Evolutionary conservation across 1,140 invertebrate species (phyloP), one percentile per base, ranked within the genome.

Genomic region (Zaprionus inermis): DNA sequence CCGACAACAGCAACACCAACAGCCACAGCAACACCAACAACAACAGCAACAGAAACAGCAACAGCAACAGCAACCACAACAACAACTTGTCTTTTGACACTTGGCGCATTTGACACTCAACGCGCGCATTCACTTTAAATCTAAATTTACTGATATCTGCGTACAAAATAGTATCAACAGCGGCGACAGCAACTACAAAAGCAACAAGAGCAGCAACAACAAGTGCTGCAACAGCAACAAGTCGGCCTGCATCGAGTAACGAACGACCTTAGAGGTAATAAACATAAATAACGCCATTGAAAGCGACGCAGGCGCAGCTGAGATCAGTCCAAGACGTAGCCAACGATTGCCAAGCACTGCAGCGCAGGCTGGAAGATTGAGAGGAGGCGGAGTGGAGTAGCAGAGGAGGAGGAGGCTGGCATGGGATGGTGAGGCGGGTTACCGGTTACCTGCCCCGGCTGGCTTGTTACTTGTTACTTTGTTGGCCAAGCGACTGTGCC

Each of bases 281-380:
- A 90, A 90, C 88, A 90, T 90, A 90, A 90, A 90, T 90, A 91
- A 90, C 88, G 88, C 80, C 88, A 90, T 90, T 90, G 88, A 91
- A 88, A 90, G 79, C 85, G 72, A 81, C 55, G 73, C 80, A 88
- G 78, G 71, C 83, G 73, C 76, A 86, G 79, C 76, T 72, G 75
- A 75, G 71, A 72, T 71, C 68, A 74, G 63, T 72, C 55, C 72
- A 66, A 76, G 73, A 78, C 69, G 60, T 68, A 71, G 78, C 28
- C 78, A 52, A 80, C 80, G 72, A 80, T 75, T 76, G 75, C 74
- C 64, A 46, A 52, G n/a, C 41, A 55, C 74, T 58, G 30, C 7
- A 5, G n/a, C 9, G 36, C 36, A 38, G 36, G 36, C 44, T 20
- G 36, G 59, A 54, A 20, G 78, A 72, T 41, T 28, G 5, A 49